Base-by-base conservation (phyloP, 2,113 vertebrate species). In the Stigmatopora argus region DNA sequence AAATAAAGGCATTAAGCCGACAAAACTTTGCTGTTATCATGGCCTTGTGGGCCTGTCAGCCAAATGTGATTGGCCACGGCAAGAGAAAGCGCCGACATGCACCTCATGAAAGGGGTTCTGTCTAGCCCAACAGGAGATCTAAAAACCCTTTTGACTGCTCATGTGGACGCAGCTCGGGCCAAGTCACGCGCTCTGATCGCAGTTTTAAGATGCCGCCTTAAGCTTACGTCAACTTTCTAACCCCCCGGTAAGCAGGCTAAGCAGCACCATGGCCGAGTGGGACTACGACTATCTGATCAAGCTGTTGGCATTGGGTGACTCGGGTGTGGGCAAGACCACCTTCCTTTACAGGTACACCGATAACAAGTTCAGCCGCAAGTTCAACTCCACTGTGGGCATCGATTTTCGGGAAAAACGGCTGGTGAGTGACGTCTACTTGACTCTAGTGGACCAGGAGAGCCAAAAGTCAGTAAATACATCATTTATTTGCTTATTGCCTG, bases 251-350 rank as follows among this genome's bases (percentile, higher is more conserved):
- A 53, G 63, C 82, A 96, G 94, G 91, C 86, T 88, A 78, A 80
- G 85, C 73, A 70, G 87, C 72, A 93, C 86, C 85, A 97, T 97
- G 95, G 93, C 93, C 75, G 93, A 96, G 91, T 93, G 92, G 81
- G 94, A 98, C 79, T 98, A 98, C 61, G 96, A 98, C 77, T 97
- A 96, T 82, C 91, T 98, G 90, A 95, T 98, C 89, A 98, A 98
- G 86, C 93, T 98, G 86, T 92, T 97, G 86, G 94, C 96, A 51
- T 92, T 98, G 0, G 96, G 96, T 58, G 96, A 98, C 83, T 97
- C 95, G 0, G 95, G 94, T 3, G 95, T 96, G 71, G 96, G 96
- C 18, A 98, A 98, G 87, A 98, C 96, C 5, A 95, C 94, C 6
- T 97, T 96, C 79, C 93, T 98, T 23, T 94, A 96, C 79, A 90